Base-by-base conservation (phyloP, 1,140 invertebrate genomes). In the Steinernema khuongi region DNA sequence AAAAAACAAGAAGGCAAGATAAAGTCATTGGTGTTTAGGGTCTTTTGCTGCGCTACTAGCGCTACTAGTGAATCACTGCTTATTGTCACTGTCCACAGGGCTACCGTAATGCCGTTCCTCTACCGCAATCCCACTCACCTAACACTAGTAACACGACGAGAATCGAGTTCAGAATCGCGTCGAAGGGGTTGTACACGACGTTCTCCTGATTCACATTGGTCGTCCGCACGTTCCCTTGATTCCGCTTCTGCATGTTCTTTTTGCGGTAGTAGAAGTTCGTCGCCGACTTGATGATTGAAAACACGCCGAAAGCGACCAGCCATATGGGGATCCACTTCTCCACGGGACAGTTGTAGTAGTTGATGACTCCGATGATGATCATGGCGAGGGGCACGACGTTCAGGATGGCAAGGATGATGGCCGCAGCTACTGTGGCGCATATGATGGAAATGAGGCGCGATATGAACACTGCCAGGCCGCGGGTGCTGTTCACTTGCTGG, bases 321-420 rank as follows among this genome's bases (percentile, higher is more conserved):
- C 75, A 76, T 1, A 32, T 72, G 22, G 75, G 75, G 44, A 76
- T 76, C 28, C 29, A 66, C 1, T 19, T 1, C 22, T 77, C 41
- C 18, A 36, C 75, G 0, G 75, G 75, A 30, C 75, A 76, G 11
- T 31, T 77, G 18, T 76, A 29, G 43, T 77, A 41, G 67, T 76
- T 76, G 28, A 76, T n/a, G 1, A 67, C 2, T 2, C 75, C 75
- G 2, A 76, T 28, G 32, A 76, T 68, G 68, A 76, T 76, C 75
- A 76, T 76, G 2, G 30, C 33, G 22, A 76, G 72, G 7, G 75
- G 75, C 17, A 76, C 43, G 68, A 76, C 71, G 67, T 76, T 76
- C 67, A 76, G 75, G 68, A 76, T 22, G 11, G 67, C 75, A 14
- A 76, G 44, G 36, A 77, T 30, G n/a, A 76, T 50, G 7, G 75